Evolutionary conservation across 2,888 invertebrate species (phyloP).

Genomic region (Papilio gigon): DNA sequence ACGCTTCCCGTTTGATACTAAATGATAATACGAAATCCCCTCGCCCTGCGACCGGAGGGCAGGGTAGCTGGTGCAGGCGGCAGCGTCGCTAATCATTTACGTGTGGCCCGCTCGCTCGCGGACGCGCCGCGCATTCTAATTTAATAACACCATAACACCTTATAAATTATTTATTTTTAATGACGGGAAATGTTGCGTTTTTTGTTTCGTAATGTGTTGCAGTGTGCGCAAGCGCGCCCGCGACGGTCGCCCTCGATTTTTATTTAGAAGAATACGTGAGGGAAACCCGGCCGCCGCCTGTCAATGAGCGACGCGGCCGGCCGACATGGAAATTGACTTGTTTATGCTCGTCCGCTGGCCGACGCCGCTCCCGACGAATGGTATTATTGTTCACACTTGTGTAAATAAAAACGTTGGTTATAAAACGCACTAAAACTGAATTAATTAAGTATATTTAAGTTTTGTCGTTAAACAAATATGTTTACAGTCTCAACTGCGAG

Average conservation of each 20-base stretch:
- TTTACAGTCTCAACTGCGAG: slow-evolving; percentile 13
- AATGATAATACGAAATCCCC: slow-evolving; percentile 48
- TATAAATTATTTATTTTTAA: slow-evolving; percentile 39
- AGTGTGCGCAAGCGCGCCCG: background rate
- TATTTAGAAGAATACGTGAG: slow-evolving; percentile 34
- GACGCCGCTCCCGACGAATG: background rate
- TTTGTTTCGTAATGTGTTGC: slow-evolving; percentile 21
- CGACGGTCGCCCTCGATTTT: slow-evolving; percentile 29
- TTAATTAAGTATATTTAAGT: slow-evolving; percentile 13
- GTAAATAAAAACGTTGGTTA: background rate
- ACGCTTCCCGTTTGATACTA: slow-evolving; percentile 52
- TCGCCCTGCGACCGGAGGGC: background rate
- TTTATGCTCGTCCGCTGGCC: slow-evolving; percentile 25
- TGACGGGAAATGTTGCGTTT: slow-evolving; percentile 34
- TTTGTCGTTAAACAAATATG: slow-evolving; percentile 33
- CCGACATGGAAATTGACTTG: slow-evolving; percentile 29
- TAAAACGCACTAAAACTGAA: slow-evolving; percentile 25
- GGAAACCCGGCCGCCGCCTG: slow-evolving; percentile 34
- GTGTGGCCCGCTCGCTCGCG: slow-evolving; percentile 1
- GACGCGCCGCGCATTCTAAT: slow-evolving; percentile 22
- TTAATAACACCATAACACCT: slow-evolving; percentile 32
- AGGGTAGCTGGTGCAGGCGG: slow-evolving; percentile 13
- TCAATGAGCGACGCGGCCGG: slow-evolving; percentile 26
- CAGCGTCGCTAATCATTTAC: slow-evolving; percentile 24
- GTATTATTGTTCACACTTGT: slow-evolving; percentile 21